phyloP scores from a whole-genome alignment of 2,888 invertebrate species.

The Archips xylosteana region DNA sequence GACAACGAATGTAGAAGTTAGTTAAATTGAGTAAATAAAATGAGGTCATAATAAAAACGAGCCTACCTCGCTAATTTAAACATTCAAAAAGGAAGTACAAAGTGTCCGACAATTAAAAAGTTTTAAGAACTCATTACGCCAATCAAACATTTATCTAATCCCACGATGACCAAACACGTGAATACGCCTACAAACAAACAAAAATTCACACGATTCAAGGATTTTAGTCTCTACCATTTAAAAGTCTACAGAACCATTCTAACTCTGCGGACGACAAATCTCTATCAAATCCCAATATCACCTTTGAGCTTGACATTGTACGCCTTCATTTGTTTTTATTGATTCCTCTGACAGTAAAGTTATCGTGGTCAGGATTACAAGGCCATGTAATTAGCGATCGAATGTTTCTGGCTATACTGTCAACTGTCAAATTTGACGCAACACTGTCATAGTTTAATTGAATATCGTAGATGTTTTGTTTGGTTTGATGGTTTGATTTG shows the following conservation, averaged over 20 bases:
- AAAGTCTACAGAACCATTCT: slow-evolving; percentile 34
- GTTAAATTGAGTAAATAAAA: not conserved
- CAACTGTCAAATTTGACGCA: slow-evolving; percentile 29
- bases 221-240: slow-evolving; percentile 20
- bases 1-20: not conserved
- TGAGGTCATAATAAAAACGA: not conserved
- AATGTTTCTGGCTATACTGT: slow-evolving; percentile 31
- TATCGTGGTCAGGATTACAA: slow-evolving; percentile 18
- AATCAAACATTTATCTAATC: slow-evolving; percentile 41
- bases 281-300: not conserved
- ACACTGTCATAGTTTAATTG: slow-evolving; percentile 30
- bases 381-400: slow-evolving; percentile 23
- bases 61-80: not conserved
- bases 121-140: slow-evolving; percentile 30
- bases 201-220: slow-evolving; percentile 40
- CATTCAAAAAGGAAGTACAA: slow-evolving; percentile 14
- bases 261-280: slow-evolving; percentile 20
- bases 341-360: not conserved
- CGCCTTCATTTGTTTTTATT: not conserved
- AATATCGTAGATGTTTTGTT: slow-evolving; percentile 30
- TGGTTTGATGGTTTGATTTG: slow-evolving; percentile 22
- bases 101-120: slow-evolving; percentile 24
- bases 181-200: slow-evolving; percentile 38
- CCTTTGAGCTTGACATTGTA: not conserved
- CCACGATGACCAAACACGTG: slow-evolving; percentile 32